A percentile compares a stretch with the other conserved stretches of the same genome.
These are phyloP conservation scores for Ceraclea dissimilis DNA, from an alignment of 2,888 invertebrate genomes.

Conservation along the genomic window DNA sequence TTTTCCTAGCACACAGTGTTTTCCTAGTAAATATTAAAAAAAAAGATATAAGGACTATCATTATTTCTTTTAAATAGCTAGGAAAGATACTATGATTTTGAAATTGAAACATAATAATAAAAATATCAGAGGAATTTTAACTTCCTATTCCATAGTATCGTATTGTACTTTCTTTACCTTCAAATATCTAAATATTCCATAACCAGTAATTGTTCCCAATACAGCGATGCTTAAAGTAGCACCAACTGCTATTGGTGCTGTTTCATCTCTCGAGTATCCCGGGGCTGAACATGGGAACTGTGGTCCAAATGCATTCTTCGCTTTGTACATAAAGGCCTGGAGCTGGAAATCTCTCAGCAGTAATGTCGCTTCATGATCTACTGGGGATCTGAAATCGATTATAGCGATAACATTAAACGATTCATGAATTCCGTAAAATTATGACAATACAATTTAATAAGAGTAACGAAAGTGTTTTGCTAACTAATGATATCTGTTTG, in stretches of 20 bases:
- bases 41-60: too few relatives aligned
- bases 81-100: background rate
- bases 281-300: constrained; percentile 58
- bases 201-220: constrained; percentile 72
- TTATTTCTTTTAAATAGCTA: background rate
- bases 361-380: constrained; percentile 52
- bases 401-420: too few relatives aligned
- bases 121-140: background rate
- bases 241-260: constrained; percentile 77
- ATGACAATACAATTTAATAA: too few relatives aligned
- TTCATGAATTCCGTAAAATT: background rate
- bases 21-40: too few relatives aligned
- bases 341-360: constrained; percentile 64
- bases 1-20: too few relatives aligned
- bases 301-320: constrained; percentile 59
- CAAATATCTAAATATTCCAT: constrained; percentile 78
- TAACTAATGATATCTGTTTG: too few relatives aligned
- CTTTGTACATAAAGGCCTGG: constrained; percentile 85
- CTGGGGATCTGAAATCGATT: constrained; percentile 19
- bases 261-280: constrained; percentile 62
- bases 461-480: too few relatives aligned
- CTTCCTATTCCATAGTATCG: constrained; percentile 77
- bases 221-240: constrained; percentile 78
- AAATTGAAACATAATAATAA: background rate
- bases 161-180: constrained; percentile 88